Evolutionary conservation across 2,797 vertebrate genomes (phyloP).

Genomic region (Microhierax caerulescens): DNA sequence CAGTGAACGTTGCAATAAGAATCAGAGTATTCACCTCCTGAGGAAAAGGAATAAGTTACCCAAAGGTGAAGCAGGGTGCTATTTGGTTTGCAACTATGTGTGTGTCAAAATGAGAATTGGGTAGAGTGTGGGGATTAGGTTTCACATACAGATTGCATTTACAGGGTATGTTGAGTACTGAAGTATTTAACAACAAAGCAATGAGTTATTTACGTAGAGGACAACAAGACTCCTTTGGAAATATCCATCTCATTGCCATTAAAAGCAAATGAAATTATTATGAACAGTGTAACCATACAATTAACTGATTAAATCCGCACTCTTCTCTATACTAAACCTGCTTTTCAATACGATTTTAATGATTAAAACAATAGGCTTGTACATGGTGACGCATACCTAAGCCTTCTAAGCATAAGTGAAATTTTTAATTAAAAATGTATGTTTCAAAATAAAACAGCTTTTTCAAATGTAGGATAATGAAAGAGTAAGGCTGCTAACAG

Average conservation of each 20-base stretch:
- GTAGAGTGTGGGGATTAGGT: neutral
- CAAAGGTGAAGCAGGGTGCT: neutral
- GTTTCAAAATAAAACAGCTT: constrained; percentile 28
- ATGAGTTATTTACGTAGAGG: constrained; percentile 46
- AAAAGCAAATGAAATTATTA: constrained; percentile 65
- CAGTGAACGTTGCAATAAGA: neutral
- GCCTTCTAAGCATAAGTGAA: constrained; percentile 23
- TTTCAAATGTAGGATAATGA: constrained; percentile 8
- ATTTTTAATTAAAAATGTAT: constrained; percentile 53
- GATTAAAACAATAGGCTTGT: constrained; percentile 25
- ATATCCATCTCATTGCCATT: constrained; percentile 55
- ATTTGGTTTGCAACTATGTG: neutral
- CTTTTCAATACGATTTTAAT: neutral
- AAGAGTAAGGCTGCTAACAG: neutral
- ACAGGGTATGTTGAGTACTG: constrained; percentile 29
- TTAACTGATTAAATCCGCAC: constrained; percentile 58
- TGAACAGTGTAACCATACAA: constrained; percentile 25
- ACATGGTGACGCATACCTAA: neutral
- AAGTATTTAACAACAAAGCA: constrained; percentile 59
- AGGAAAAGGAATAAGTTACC: neutral
- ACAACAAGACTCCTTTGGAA: constrained; percentile 47
- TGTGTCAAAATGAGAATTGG: neutral
- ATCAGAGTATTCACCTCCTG: neutral
- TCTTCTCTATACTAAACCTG: neutral
- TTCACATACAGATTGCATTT: constrained; percentile 16